Percentiles rank a stretch among this genome's conserved stretches.
These are phyloP conservation scores for Andinoacara biseriatus DNA, from an alignment of 2,113 vertebrate genomes.

Conservation along the genomic window DNA sequence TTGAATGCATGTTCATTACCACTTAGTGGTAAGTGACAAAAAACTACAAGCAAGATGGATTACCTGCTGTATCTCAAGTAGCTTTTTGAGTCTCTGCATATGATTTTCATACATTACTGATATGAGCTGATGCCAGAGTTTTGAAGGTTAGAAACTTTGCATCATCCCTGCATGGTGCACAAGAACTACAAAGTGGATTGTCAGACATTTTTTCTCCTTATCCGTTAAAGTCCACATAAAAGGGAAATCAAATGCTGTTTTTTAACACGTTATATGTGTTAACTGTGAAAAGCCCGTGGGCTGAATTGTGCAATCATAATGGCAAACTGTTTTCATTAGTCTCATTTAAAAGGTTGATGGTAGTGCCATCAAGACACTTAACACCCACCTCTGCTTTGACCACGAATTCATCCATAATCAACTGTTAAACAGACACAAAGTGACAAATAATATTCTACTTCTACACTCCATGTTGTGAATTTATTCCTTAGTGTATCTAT, in stretches of 20 bases:
- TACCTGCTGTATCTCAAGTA: not conserved
- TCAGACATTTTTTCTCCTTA: too few species aligned
- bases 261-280: not conserved
- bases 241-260: not conserved
- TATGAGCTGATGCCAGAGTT: not conserved
- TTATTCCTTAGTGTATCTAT: not conserved
- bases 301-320: not conserved
- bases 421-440: not conserved
- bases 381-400: not conserved
- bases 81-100: not conserved
- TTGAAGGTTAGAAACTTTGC: not conserved
- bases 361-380: not conserved
- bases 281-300: not conserved
- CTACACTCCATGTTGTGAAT: not conserved
- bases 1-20: not conserved
- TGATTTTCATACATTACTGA: conserved; percentile 23
- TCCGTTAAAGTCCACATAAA: not conserved
- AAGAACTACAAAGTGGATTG: too few species aligned
- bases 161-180: not conserved
- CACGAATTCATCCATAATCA: not conserved
- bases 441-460: not conserved
- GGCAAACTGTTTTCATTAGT: not conserved
- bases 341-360: not conserved
- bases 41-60: conserved; percentile 1
- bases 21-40: conserved; percentile 1